Percentiles rank a stretch among this genome's conserved stretches.
phyloP scores from a whole-genome alignment of 1,140 invertebrate genomes.

The Pseudomyrmex gracilis region DNA sequence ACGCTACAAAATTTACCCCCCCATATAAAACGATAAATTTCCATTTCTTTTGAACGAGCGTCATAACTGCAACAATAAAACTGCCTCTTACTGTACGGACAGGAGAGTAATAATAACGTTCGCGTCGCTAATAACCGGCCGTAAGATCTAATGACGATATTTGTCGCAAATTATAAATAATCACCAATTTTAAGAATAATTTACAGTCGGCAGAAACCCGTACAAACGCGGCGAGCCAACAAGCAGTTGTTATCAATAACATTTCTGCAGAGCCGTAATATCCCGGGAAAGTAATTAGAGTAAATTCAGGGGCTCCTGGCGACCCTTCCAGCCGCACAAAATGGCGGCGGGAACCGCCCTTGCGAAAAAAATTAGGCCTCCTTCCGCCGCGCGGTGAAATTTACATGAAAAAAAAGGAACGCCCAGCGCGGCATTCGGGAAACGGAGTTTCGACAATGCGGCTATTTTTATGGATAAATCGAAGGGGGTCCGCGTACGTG shows the following conservation, averaged over 20 bases:
- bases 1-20: neutral
- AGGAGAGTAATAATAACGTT: conserved; percentile 44
- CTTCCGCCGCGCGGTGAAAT: conserved; percentile 77
- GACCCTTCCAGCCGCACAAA: conserved; percentile 80
- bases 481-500: conserved; percentile 65
- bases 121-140: conserved; percentile 44
- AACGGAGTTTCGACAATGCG: conserved; percentile 74
- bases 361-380: conserved; percentile 81
- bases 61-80: conserved; percentile 33
- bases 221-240: conserved; percentile 68
- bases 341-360: conserved; percentile 82
- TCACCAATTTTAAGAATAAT: conserved; percentile 67
- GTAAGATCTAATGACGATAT: conserved; percentile 48
- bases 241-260: conserved; percentile 80
- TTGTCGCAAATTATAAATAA: conserved; percentile 67
- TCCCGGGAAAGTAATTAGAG: conserved; percentile 82
- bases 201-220: conserved; percentile 42
- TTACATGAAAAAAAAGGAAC: conserved; percentile 77
- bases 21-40: conserved; percentile 28
- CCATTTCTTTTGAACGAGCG: conserved; percentile 39
- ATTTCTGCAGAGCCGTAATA: conserved; percentile 78
- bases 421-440: conserved; percentile 71
- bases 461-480: conserved; percentile 72
- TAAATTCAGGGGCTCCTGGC: conserved; percentile 80
- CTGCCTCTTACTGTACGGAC: conserved; percentile 27